Evolutionary conservation across 2,113 vertebrate species (phyloP), one percentile per base, ranked within the genome.

Genomic region (Percina caprodes): DNA sequence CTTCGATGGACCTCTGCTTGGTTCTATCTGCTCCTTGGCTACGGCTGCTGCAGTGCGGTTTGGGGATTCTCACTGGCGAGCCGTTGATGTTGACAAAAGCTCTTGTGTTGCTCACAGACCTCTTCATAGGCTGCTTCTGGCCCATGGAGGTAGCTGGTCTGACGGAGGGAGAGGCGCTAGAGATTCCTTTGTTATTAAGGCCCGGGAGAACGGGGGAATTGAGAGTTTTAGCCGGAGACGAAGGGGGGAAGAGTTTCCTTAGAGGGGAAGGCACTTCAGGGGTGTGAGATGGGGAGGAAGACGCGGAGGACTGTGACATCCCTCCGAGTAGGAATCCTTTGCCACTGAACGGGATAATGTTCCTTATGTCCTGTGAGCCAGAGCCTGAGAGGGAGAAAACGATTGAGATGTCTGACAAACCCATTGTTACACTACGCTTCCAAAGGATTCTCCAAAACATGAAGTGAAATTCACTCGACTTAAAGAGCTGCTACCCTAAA

Each of bases 261-360:
- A 61, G 59, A 45, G 82, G 59, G 16, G 77, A 73, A 68, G 87
- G 56, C 39, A 16, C 46, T 3, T 26, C 15, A 42, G 69, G 51
- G 68, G 78, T 93, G 39, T 77, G 88, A 14, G 86, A 67, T 2
- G 80, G n/a, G 2, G 76, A 23, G 21, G 79, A 77, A 51, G 91
- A 86, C 0, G 66, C 26, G 0, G 79, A 69, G 0, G 72, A 48
- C 66, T 59, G 59, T 0, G 90, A 93, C 39, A 68, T 82, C 21
- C 94, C 94, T 77, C 96, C 96, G 6, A 99, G 96, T 2, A 94
- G 68, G 83, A 96, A 95, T 0, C 98, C 97, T 74, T 76, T 97
- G 10, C 98, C 98, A 71, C 93, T 96, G 45, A 99, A 99, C 6
- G 97, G 96, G 15, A 95, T 89, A 8, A 96, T 19, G 11, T 89